Conservation (phyloP, 2,797 vertebrate genomes). For the Pteropus rufus region DNA sequence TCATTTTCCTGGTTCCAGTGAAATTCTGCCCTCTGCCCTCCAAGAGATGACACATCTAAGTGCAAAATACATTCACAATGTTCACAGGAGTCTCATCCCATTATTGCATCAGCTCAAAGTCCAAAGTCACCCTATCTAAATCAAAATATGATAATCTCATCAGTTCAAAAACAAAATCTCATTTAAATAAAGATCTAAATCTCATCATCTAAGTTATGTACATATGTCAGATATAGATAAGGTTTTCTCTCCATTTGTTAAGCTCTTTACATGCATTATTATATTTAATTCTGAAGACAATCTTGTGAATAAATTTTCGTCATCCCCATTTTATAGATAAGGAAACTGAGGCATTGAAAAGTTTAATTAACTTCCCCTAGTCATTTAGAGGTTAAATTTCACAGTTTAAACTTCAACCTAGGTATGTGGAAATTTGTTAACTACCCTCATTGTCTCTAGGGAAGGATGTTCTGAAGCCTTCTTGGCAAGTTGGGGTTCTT, state of each 20-base stretch:
- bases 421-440: background rate
- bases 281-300: conserved; percentile 7
- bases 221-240: background rate
- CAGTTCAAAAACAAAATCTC: conserved; percentile 21
- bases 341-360: background rate
- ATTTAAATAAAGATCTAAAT: conserved; percentile 48
- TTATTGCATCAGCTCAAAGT: background rate
- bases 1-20: background rate
- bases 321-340: background rate
- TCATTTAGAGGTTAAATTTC: conserved; percentile 1
- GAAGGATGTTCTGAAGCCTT: background rate
- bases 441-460: background rate
- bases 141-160: background rate
- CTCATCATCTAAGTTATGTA: conserved; percentile 15
- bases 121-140: background rate
- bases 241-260: background rate
- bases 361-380: background rate
- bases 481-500: background rate
- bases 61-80: background rate
- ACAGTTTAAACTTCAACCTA: conserved; percentile 7
- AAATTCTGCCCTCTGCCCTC: background rate
- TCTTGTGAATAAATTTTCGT: background rate
- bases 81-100: background rate
- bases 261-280: background rate
- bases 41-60: background rate